Conservation (phyloP, 2,113 vertebrate genomes). For the Semnornis frantzii region DNA sequence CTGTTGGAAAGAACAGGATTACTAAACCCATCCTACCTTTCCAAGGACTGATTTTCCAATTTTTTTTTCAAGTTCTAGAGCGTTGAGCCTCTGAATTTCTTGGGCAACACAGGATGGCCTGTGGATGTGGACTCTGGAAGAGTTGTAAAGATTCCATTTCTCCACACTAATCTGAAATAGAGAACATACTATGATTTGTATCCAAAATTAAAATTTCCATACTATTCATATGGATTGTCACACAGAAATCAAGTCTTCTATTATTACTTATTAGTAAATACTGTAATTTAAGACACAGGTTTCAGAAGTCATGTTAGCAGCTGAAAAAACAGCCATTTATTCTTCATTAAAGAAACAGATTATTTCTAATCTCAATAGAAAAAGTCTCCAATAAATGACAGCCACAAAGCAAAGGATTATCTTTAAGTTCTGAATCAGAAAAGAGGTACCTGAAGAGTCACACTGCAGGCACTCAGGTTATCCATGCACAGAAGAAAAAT, state of each 20-base stretch:
- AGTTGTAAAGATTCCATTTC: constrained; percentile 92
- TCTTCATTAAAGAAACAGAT: neutral
- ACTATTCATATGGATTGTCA: neutral
- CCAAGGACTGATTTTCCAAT: constrained; percentile 94
- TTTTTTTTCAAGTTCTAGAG: constrained; percentile 86
- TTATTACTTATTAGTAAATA: neutral
- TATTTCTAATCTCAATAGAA: neutral
- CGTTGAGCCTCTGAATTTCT: constrained; percentile 90
- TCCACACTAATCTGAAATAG: constrained; percentile 86
- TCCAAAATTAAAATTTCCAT: neutral
- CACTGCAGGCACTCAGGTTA: neutral
- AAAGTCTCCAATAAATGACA: neutral
- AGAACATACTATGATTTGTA: neutral
- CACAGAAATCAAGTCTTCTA: neutral
- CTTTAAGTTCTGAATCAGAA: neutral
- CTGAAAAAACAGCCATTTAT: neutral
- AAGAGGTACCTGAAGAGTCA: neutral
- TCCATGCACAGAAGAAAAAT: neutral
- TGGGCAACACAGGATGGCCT: constrained; percentile 89
- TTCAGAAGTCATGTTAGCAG: neutral
- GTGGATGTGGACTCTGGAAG: constrained; percentile 88
- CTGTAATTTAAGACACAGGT: neutral
- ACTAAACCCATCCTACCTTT: constrained; percentile 80
- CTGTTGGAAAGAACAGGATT: neutral
- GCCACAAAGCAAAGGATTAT: neutral